These are phyloP conservation scores for Amazona guildingii DNA, from an alignment of 2,113 vertebrate species.

Conservation along the genomic window DNA sequence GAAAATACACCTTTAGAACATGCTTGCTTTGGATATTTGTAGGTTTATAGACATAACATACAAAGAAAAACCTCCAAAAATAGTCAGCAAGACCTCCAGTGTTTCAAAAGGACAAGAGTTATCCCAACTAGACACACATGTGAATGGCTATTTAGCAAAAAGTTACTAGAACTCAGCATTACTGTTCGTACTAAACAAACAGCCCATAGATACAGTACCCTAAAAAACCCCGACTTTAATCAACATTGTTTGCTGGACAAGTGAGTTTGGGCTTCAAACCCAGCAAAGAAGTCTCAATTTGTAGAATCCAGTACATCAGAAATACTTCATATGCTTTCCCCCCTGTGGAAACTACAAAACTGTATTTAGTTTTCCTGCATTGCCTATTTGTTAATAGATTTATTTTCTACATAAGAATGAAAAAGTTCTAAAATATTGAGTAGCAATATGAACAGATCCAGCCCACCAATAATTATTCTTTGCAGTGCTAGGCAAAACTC, in stretches of 20 bases:
- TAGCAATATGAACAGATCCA: neutral
- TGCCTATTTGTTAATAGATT: neutral
- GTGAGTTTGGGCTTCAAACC: neutral
- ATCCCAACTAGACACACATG: fast-evolving
- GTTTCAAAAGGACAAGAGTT: neutral
- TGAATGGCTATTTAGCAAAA: neutral
- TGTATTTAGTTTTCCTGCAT: neutral
- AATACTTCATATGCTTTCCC: neutral
- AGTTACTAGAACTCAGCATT: neutral
- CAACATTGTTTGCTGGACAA: neutral
- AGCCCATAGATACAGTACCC: fast-evolving
- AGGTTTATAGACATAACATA: neutral
- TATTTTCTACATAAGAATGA: neutral
- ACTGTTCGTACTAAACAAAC: neutral
- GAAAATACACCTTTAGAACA: neutral
- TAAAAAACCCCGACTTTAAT: neutral
- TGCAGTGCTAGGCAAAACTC: neutral
- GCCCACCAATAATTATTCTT: neutral
- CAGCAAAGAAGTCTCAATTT: neutral
- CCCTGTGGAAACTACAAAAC: neutral
- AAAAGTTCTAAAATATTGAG: neutral
- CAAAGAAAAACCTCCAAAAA: neutral
- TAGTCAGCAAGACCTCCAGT: neutral
- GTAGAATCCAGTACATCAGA: neutral
- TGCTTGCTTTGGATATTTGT: neutral